Base-by-base conservation (phyloP, 2,888 invertebrate genomes). In the Drosophila putrida region DNA sequence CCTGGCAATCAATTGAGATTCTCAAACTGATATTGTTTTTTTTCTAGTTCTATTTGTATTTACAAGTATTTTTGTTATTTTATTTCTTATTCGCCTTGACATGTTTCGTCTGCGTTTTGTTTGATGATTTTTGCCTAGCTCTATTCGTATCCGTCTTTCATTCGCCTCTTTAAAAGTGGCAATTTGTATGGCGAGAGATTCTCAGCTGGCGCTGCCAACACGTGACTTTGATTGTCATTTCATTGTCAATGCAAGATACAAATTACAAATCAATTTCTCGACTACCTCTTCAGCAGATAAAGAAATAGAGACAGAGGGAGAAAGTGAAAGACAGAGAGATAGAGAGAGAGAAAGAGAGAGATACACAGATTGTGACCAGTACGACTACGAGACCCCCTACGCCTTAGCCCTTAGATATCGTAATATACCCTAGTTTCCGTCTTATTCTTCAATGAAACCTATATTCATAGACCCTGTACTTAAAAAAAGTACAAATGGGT, bases 221-320 rank as follows among this genome's bases (percentile, higher is more conserved):
- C 82, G 88, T 87, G 85, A 89, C 85, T 88, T 88, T 85, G 85
- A 85, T 89, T 88, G 79, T 59, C 82, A 81, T 84, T 89, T 84
- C 88, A 88, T 88, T 89, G 85, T 85, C 89, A 80, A 80, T 82
- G 76, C 72, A 71, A 82, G 66, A 69, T 33, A 49, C 63, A 84
- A 87, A 86, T 75, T 59, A 63, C 69, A 80, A 80, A 75, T 71
- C 75, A 71, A 86, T 83, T 73, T 73, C 49, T 66, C 53, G 55
- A 39, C 51, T 44, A 13, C 11, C 38, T 36, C 51, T 38, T 8
- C 10, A 13, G 36, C 31, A 54, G 31, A 20, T 36, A 15, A 54
- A 39, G 20, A 36, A n/a, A 38, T 25, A 13, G 8, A 20, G 6
- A 28, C 13, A 10, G 8, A 31, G 3, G 8, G 11, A 8, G 25